Base-by-base conservation (phyloP, 2,113 vertebrate genomes). In the Calypte anna region DNA sequence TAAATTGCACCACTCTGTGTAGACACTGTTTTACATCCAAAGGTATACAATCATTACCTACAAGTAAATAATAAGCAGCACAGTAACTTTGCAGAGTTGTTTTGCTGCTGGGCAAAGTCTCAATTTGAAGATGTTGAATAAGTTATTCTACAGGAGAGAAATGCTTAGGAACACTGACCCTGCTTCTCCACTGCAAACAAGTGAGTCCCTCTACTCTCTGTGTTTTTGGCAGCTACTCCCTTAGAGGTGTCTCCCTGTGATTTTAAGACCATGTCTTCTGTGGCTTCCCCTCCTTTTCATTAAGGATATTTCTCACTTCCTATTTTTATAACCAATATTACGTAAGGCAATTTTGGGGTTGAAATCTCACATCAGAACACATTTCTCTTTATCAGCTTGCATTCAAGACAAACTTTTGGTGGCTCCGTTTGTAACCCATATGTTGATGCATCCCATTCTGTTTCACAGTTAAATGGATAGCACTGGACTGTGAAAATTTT, bases 351-450 rank as follows among this genome's bases (percentile, higher is more conserved):
- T 96, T 95, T 94, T 79, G 74, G 86, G 69, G 88, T 92, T 96
- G 95, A 94, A 91, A 97, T 96, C 78, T 95, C 92, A 92, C 83
- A 93, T 90, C 67, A 73, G 87, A 97, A 93, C 73, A 82, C 67
- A 90, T 94, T 90, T 94, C 91, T 91, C 70, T 83, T 94, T 96
- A 93, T 95, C 93, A 95, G 96, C 83, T 88, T 91, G 92, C 94
- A 93, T 96, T 96, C 92, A 96, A 94, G 84, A 94, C 81, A 86
- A 96, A 92, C 91, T 94, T 96, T 96, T 91, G 91, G 96, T 96
- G 86, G 81, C 85, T 97, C 89, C 90, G 91, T 93, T 90, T 95
- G 88, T 91, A 97, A 96, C 96, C 93, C 94, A 96, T 93, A 97
- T 96, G 96, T 93, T 89, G 90, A 96, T 69, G 79, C 90, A 94